phyloP scores from a whole-genome alignment of 2,113 vertebrate genomes.

The Hydrochoerus hydrochaeris region DNA sequence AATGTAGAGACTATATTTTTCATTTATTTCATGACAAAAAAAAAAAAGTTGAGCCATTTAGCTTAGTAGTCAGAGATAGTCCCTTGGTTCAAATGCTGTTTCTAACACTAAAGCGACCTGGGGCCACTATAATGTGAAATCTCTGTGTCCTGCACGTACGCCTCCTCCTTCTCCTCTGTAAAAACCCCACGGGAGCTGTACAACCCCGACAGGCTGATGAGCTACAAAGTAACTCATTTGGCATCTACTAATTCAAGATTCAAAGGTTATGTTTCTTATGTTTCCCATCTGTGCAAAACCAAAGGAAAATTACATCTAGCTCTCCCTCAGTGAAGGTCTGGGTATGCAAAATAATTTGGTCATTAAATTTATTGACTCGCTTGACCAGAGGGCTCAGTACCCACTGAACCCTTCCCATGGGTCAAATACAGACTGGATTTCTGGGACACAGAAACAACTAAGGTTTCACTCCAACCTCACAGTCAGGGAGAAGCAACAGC shows the following conservation, averaged over 20 bases:
- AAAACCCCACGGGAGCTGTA: no score
- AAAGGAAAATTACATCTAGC: constrained; percentile 7
- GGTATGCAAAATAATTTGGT: not conserved
- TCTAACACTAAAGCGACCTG: not conserved
- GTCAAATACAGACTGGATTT: not conserved
- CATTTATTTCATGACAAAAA: not conserved
- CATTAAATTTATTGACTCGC: not conserved
- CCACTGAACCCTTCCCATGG: not conserved
- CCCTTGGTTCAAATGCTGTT: not conserved
- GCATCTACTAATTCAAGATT: not conserved
- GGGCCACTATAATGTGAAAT: not conserved
- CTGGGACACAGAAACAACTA: not conserved
- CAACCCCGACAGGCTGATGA: not conserved
- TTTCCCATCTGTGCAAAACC: not conserved
- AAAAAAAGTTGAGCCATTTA: not conserved
- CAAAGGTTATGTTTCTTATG: not conserved
- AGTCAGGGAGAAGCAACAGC: not conserved
- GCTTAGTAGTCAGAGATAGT: not conserved
- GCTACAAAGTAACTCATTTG: not conserved
- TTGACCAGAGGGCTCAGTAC: not conserved
- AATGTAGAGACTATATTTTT: not conserved
- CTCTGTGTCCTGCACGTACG: not conserved
- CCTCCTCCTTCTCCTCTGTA: not conserved
- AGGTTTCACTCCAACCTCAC: not conserved
- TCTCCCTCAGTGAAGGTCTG: not conserved